Evolutionary conservation across 2,113 vertebrate genomes (phyloP), one percentile per base, ranked within the genome.

Genomic region (Colossoma macropomum): DNA sequence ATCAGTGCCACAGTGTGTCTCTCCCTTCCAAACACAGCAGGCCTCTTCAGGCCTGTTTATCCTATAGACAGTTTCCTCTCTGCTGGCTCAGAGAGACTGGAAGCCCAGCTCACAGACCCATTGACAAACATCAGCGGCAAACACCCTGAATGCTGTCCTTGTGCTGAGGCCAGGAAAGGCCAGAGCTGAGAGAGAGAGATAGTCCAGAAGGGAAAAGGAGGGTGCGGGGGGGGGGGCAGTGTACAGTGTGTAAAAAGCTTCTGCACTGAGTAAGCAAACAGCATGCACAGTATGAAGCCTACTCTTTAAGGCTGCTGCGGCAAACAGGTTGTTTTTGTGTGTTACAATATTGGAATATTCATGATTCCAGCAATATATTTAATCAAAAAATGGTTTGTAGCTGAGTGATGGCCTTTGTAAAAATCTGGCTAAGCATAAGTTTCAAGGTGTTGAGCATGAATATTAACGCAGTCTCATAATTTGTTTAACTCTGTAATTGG

Each of bases 121-220:
- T 70, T 34, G 73, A 75, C 72, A 87, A 82, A 77, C 80, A 85
- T 80, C 48, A 68, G 66, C 72, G 19, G 73, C 80, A 80, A 80
- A 76, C 68, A 77, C 45, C 59, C 82, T 92, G 84, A 92, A 90
- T 90, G 65, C 80, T 25, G 0, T 83, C 86, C 86, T 93, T 91
- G 91, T 93, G 80, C 84, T 88, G 79, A 28, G 38, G 75, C 68
- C 78, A 86, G 75, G 68, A 80, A 79, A 79, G 70, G 81, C 86
- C 82, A 79, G 71, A 86, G 83, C 88, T 85, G 84, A 92, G 89
- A 90, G 83, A 89, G 88, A 90, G 71, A 89, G 86, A 90, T 88
- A 88, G 70, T 84, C 82, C 72, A 77, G 73, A 81, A 87, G 6
- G 69, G 77, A 80, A 89, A n/a, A 45, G 81, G 86, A 81, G 68